phyloP scores from a whole-genome alignment of 2,888 invertebrate species.

The Calameuta filiformis region DNA sequence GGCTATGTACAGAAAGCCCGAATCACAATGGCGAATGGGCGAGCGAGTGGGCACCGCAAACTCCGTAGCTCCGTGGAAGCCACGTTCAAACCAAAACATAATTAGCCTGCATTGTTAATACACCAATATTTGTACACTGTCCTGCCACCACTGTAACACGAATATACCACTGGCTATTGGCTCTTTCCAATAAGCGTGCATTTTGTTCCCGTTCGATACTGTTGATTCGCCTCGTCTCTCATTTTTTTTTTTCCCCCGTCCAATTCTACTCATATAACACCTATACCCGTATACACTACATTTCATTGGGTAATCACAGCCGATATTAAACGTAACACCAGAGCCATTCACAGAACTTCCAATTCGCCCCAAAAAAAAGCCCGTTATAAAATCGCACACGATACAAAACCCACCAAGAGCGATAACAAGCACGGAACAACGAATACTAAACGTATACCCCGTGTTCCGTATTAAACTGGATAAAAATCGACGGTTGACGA shows the following conservation, averaged over 20 bases:
- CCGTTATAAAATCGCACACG: not conserved
- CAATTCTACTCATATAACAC: not conserved
- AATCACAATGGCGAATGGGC: constrained; percentile 64
- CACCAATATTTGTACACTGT: constrained; percentile 65
- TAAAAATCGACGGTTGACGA: not conserved
- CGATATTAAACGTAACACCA: not conserved
- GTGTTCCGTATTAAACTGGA: not conserved
- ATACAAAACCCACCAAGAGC: not conserved
- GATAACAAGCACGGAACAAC: not conserved
- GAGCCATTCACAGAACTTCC: not conserved
- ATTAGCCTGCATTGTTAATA: constrained; percentile 66
- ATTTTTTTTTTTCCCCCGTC: constrained; percentile 40
- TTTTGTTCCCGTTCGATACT: constrained; percentile 15
- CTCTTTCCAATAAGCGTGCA: constrained; percentile 18
- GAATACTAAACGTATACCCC: not conserved
- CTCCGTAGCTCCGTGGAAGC: constrained; percentile 33
- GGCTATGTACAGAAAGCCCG: constrained; percentile 60
- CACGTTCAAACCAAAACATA: constrained; percentile 61
- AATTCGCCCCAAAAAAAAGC: not conserved
- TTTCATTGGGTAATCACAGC: not conserved
- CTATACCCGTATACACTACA: not conserved
- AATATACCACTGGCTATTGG: constrained; percentile 13
- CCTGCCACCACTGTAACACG: constrained; percentile 47
- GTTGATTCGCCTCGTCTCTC: constrained; percentile 17
- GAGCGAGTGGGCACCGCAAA: constrained; percentile 52